phyloP scores from a whole-genome alignment of 1,140 invertebrate genomes.

The Caenorhabditis elegans region WBcel235 BX284605.5:16657001-16657500 shows the following conservation, averaged over 20 bases:
- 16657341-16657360: background rate
- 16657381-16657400: background rate
- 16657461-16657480: no score
- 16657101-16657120: no score
- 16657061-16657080: background rate
- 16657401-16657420: slow-evolving; percentile 22
- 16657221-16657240: background rate
- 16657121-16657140: no score
- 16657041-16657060: background rate
- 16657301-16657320: slow-evolving; percentile 7
- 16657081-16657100: no score
- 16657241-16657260: slow-evolving; percentile 21
- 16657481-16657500: no score
- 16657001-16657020: background rate
- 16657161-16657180: background rate
- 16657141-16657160: no score
- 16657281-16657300: background rate
- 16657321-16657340: background rate
- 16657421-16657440: no score
- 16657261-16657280: background rate
- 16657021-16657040: background rate
- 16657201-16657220: background rate
- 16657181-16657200: background rate
- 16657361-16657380: background rate
- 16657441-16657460: no score